A percentile compares a stretch with the other conserved stretches of the same genome.
These are phyloP conservation scores for Rhabdornis inornatus DNA, from an alignment of 2,113 vertebrate genomes.

Conservation along the genomic window DNA sequence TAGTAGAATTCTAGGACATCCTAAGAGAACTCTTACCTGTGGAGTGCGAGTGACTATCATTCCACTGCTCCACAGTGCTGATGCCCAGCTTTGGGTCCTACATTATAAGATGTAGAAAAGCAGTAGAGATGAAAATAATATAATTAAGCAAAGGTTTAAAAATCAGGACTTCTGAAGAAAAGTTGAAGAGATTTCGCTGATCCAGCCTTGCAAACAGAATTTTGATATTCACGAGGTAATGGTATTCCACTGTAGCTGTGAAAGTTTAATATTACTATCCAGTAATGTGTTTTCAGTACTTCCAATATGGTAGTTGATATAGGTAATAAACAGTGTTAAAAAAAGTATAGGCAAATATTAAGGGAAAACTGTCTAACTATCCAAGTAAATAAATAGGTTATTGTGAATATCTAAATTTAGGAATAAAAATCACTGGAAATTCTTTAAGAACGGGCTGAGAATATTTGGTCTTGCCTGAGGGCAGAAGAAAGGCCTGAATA, in stretches of 20 bases:
- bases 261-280: not conserved
- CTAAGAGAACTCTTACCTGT: not conserved
- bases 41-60: rapidly evolving
- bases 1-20: not conserved
- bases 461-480: not conserved
- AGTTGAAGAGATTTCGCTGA: not conserved
- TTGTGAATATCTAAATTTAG: not conserved
- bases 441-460: not conserved
- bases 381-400: not conserved
- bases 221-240: not conserved
- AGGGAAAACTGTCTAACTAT: not conserved
- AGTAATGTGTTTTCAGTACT: not conserved
- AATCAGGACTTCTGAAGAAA: not conserved
- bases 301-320: not conserved
- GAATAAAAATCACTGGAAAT: not conserved
- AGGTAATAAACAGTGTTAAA: not conserved
- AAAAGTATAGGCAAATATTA: not conserved
- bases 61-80: no score
- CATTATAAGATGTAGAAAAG: not conserved
- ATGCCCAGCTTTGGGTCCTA: not conserved
- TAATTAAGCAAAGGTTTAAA: not conserved
- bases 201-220: not conserved
- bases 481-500: not conserved
- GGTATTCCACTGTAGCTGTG: not conserved
- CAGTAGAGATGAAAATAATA: not conserved